phyloP scores from a whole-genome alignment of 2,888 invertebrate species.

The Phrixothrix hirtus region DNA sequence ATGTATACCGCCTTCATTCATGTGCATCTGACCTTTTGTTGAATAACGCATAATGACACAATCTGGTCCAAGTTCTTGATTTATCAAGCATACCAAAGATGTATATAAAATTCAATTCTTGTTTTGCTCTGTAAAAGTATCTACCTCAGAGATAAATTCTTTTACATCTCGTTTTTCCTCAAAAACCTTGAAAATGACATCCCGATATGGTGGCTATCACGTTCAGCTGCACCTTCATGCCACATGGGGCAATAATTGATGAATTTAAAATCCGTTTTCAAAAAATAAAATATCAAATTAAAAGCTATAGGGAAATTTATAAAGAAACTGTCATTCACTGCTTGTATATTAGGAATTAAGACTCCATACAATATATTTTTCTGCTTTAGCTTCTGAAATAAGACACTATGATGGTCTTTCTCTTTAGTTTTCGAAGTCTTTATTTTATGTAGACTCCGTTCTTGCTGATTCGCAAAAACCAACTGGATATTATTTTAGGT shows the following conservation, averaged over 20 bases:
- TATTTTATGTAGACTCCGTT: too few species aligned
- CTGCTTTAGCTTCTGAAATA: too few species aligned
- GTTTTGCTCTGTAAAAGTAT: slow-evolving; percentile 2
- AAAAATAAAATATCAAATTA: too few species aligned
- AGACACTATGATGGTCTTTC: too few species aligned
- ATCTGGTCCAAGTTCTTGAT: not conserved
- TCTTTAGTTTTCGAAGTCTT: too few species aligned
- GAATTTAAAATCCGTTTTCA: slow-evolving; percentile 5
- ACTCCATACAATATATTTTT: too few species aligned
- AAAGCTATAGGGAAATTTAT: slow-evolving; percentile 20
- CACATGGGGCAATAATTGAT: slow-evolving; percentile 22
- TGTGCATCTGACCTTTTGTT: not conserved
- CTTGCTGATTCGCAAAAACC: too few species aligned
- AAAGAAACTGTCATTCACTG: slow-evolving; percentile 21
- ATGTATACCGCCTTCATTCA: not conserved
- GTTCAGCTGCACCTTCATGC: slow-evolving; percentile 20
- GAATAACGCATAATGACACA: not conserved
- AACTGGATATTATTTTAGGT: too few species aligned
- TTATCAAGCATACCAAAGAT: not conserved
- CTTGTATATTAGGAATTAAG: slow-evolving; percentile 28
- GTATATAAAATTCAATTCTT: slow-evolving; percentile 2
- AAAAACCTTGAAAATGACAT: slow-evolving; percentile 1
- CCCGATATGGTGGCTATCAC: slow-evolving; percentile 1
- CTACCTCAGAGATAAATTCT: slow-evolving; percentile 1
- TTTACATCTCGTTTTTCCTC: not conserved